Evolutionary conservation across 2,113 vertebrate genomes (phyloP).

Genomic region (Nematolebias whitei): DNA sequence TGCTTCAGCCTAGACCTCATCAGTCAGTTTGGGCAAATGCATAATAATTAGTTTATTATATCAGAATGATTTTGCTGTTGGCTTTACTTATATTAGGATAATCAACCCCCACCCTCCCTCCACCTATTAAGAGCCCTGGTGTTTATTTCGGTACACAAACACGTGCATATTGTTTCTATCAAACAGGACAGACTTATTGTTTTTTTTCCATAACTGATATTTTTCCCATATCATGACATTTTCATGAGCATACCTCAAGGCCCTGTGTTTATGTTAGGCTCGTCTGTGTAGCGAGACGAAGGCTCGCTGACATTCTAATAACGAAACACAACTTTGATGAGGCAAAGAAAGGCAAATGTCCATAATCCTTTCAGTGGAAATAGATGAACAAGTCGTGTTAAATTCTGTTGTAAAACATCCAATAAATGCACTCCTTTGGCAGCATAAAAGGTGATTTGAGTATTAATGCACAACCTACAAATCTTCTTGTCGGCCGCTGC

Average conservation of each 20-base stretch:
- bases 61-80: too few relatives aligned
- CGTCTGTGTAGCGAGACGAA: slow-evolving; percentile 54
- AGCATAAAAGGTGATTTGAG: slow-evolving; percentile 54
- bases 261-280: slow-evolving; percentile 66
- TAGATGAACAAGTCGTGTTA: slow-evolving; percentile 52
- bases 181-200: slow-evolving; percentile 17
- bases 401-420: slow-evolving; percentile 50
- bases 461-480: slow-evolving; percentile 43
- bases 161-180: not conserved
- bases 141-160: not conserved
- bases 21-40: too few relatives aligned
- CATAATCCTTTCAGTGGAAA: slow-evolving; percentile 11
- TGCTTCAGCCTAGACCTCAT: too few relatives aligned
- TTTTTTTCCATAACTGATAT: slow-evolving; percentile 48
- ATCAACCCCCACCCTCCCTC: too few relatives aligned
- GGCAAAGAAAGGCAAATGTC: not conserved
- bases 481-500: slow-evolving; percentile 24
- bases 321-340: slow-evolving; percentile 41
- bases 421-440: slow-evolving; percentile 61
- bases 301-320: slow-evolving; percentile 53
- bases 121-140: not conserved
- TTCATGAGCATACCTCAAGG: slow-evolving; percentile 49
- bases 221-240: slow-evolving; percentile 67
- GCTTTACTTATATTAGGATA: too few relatives aligned
- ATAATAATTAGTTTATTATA: too few relatives aligned